Evolutionary conservation across 2,797 vertebrate species (phyloP), one percentile per base, ranked within the genome.

Genomic region (Enteromius anoplus): DNA sequence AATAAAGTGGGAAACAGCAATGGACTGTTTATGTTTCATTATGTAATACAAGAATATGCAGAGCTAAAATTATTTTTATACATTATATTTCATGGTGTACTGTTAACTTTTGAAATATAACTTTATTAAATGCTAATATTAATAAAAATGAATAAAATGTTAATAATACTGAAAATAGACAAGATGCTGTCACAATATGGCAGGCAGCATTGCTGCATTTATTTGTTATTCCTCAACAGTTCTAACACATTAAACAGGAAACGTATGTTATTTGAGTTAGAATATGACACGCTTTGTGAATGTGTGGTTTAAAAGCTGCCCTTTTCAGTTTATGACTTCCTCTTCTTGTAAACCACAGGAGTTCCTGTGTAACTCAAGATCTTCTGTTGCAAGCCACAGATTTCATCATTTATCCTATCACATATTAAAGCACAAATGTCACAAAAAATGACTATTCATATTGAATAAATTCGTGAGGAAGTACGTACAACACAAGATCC

Each of bases 281-380:
- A 78, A 49, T 78, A 17, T 47, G 58, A 64, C 14, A 55, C 11
- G 9, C 17, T 78, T 64, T 29, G 58, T 77, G 58, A 77, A 77
- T 42, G 40, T 23, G 23, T n/a, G 10, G 23, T 83, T 83, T 58
- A 34, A 83, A 77, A 29, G 37, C 64, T 60, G n/a, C 21, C 23
- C 37, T 66, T 26, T 65, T 62, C 10, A 58, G 84, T 90, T 85
- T 86, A 85, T 70, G 75, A 64, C 73, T 26, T 83, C 78, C 80
- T 73, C 17, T n/a, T 3, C 70, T 5, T 53, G 55, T 75, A 70
- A 23, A 85, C 76, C 76, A 23, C 53, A 55, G 78, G 80, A 73
- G 45, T 78, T 55, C 68, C 32, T 75, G 26, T 32, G 26, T 70
- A 66, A 37, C 49, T 4, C 47, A 64, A 45, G 23, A 64, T 62